Base-by-base conservation (phyloP, 1,140 invertebrate genomes). In the Drosophila suzukii region DNA sequence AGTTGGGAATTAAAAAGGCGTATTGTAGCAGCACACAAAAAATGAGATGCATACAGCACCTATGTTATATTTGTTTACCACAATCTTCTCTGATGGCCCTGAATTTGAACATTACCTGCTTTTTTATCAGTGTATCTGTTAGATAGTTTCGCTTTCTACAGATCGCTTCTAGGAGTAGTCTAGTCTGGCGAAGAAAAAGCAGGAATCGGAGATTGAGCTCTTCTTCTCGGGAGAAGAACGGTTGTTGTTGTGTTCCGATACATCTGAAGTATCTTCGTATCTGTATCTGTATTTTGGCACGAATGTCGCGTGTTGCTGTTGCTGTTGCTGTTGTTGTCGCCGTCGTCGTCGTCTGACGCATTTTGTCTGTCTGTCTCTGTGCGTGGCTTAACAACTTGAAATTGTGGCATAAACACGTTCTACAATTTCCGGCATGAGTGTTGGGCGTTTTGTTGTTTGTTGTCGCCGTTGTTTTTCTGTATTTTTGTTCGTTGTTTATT, bases 361-460 rank as follows among this genome's bases (percentile, higher is more conserved):
- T 34, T 71, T 73, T 46, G 67, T 65, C 55, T 70, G 82, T 17
- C 38, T 73, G 62, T 72, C 51, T 78, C 58, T 71, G 75, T 78
- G 83, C 83, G 84, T 89, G 83, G 83, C 83, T 86, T 81, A 86
- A 86, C 83, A 86, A 86, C 83, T 88, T 88, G 84, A 88, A 86
- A 86, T 83, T 88, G 83, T 86, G 83, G 83, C 83, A 86, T 88
- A 86, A 86, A 86, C 83, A 86, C 83, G 82, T 86, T 88, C 83
- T 83, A 86, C 83, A 79, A 86, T 86, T 86, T 86, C 83, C 83
- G 83, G 83, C 83, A 86, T 86, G 83, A 83, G 84, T 88, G 71
- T 83, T 88, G 79, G 83, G 66, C 81, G 78, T 79, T 68, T 71
- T 74, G 58, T 78, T 57, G 72, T 57, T 61, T 56, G 65, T 44